Percentiles rank a stretch among this genome's conserved stretches.
Conservation (phyloP, 2,888 invertebrate genomes). For the Plebejus argus region DNA sequence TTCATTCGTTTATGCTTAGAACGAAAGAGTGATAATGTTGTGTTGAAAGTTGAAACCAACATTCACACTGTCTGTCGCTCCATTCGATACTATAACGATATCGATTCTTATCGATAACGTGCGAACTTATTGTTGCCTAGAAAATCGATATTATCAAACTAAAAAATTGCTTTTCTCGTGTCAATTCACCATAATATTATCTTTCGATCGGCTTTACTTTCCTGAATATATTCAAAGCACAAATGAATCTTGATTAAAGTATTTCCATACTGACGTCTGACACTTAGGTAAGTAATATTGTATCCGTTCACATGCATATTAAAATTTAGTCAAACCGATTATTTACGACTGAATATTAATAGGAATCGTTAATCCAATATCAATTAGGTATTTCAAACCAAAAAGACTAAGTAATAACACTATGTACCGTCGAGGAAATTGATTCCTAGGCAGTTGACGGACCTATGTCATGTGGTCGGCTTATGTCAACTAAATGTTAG, state of each 20-base stretch:
- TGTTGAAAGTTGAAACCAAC: background rate
- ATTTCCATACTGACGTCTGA: background rate
- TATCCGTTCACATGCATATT: background rate
- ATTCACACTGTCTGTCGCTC: conserved; percentile 13
- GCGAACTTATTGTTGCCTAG: conserved; percentile 22
- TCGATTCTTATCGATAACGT: conserved; percentile 16
- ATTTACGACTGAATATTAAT: background rate
- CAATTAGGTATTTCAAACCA: background rate
- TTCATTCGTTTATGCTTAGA: background rate
- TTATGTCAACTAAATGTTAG: too few relatives aligned
- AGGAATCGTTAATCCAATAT: background rate
- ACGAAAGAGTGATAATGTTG: background rate
- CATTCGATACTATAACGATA: background rate
- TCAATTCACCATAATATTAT: conserved; percentile 16
- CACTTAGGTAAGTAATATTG: background rate
- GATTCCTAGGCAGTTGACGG: too few relatives aligned
- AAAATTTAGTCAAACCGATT: background rate
- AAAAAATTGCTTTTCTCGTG: conserved; percentile 25
- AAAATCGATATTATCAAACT: conserved; percentile 24
- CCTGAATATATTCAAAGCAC: conserved; percentile 13
- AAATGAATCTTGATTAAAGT: background rate
- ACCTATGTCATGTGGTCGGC: too few relatives aligned
- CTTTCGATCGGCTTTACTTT: conserved; percentile 9
- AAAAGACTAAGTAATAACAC: background rate
- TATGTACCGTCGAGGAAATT: too few relatives aligned